Evolutionary conservation across 1,140 invertebrate species (phyloP).

Genomic region (Meloidogyne chitwoodi): DNA sequence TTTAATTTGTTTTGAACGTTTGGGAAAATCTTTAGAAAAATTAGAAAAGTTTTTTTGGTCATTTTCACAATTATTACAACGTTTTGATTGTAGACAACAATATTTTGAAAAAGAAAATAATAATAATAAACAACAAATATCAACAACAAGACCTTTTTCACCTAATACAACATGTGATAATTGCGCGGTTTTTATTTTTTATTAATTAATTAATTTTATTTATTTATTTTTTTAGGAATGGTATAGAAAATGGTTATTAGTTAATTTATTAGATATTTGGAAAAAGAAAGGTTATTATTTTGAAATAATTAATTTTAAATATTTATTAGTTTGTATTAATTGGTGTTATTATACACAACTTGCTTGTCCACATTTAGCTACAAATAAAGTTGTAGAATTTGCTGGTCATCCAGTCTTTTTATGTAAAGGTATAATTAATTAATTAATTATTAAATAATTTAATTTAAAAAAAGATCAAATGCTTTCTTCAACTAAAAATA

Average conservation of each 20-base stretch:
- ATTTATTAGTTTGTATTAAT: conserved; percentile 49
- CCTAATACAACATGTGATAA: conserved; percentile 55
- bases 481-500: conserved; percentile 26
- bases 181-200: conserved; percentile 45
- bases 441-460: background rate
- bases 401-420: conserved; percentile 56
- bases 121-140: conserved; percentile 37
- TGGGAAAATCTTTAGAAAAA: conserved; percentile 26
- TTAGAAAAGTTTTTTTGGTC: conserved; percentile 39
- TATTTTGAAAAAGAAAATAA: conserved; percentile 16
- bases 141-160: conserved; percentile 58
- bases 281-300: conserved; percentile 27
- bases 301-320: too few species aligned
- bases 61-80: conserved; percentile 39
- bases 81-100: conserved; percentile 54
- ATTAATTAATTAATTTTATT: background rate
- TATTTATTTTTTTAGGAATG: conserved; percentile 43
- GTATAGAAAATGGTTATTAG: conserved; percentile 59
- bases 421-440: conserved; percentile 45
- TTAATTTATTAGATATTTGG: conserved; percentile 54
- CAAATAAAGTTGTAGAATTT: conserved; percentile 53
- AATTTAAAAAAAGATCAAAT: conserved; percentile 32
- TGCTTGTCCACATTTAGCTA: conserved; percentile 57
- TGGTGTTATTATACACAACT: conserved; percentile 60
- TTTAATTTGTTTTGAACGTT: conserved; percentile 35